phyloP scores from a whole-genome alignment of 2,797 vertebrate species.

The Echiichthys vipera region DNA sequence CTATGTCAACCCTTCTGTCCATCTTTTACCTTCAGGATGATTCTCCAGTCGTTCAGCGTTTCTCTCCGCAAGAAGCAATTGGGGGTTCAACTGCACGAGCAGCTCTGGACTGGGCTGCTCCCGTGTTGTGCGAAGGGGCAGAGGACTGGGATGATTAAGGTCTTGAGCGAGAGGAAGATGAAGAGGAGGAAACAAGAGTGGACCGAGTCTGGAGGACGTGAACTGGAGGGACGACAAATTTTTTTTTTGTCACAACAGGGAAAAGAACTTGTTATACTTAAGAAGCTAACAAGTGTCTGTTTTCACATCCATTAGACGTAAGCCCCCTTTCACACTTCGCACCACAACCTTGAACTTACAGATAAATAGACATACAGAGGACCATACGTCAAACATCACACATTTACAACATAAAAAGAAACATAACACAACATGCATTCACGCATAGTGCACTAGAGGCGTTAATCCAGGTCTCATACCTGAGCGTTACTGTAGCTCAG shows the following conservation, averaged over 20 bases:
- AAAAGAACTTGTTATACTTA: background rate
- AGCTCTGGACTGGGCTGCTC: background rate
- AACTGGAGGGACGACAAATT: conserved; percentile 38
- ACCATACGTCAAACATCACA: too few relatives aligned
- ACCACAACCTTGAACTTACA: too few relatives aligned
- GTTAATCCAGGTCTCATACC: conserved; percentile 61
- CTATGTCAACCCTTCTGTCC: background rate
- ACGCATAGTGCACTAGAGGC: background rate
- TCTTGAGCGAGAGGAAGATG: background rate
- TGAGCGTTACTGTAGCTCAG: conserved; percentile 74
- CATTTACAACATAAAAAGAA: too few relatives aligned
- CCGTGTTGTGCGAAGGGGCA: background rate
- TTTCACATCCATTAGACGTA: background rate
- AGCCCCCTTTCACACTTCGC: too few relatives aligned
- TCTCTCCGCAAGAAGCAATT: background rate
- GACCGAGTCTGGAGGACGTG: background rate
- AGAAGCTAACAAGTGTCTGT: background rate
- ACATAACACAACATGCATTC: too few relatives aligned
- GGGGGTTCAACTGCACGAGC: background rate
- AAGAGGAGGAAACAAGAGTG: conserved; percentile 33
- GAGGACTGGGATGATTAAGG: background rate
- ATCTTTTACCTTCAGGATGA: conserved; percentile 40
- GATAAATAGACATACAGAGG: too few relatives aligned
- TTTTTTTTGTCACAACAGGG: too few relatives aligned
- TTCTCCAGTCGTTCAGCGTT: conserved; percentile 1